Conservation (phyloP, 2,113 vertebrate species). For the Chiloscyllium plagiosum region DNA sequence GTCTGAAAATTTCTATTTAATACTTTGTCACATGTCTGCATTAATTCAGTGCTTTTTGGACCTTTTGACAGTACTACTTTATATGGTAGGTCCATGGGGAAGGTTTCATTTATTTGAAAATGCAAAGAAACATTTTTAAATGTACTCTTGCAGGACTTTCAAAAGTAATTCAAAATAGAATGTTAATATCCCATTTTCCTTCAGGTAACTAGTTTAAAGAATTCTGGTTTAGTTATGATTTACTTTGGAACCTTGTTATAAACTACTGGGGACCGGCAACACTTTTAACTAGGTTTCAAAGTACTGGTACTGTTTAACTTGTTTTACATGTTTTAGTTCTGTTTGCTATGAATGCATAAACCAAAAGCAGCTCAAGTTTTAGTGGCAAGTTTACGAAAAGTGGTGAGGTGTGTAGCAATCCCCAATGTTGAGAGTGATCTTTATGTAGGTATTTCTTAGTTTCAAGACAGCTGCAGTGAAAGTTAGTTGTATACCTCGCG, state of each 20-base stretch:
- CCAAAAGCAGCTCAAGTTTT: slow-evolving; percentile 17
- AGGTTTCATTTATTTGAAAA: neutral
- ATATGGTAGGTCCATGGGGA: neutral
- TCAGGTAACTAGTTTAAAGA: neutral
- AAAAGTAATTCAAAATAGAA: neutral
- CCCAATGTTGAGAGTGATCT: neutral
- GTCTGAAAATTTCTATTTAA: neutral
- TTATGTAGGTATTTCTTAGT: slow-evolving; percentile 23
- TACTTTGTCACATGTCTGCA: neutral
- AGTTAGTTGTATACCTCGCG: slow-evolving; percentile 29
- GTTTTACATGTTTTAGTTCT: neutral
- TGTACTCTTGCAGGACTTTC: neutral
- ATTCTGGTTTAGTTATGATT: neutral
- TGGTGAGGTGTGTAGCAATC: neutral
- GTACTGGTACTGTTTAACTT: neutral
- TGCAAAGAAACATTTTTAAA: neutral
- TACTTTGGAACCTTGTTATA: neutral
- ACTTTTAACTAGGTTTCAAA: neutral
- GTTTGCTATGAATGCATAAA: neutral
- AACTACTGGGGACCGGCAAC: slow-evolving; percentile 1
- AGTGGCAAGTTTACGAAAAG: neutral
- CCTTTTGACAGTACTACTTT: neutral
- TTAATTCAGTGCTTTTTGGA: neutral
- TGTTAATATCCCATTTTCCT: neutral
- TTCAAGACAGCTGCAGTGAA: slow-evolving; percentile 26